Evolutionary conservation across 64 coral and sea anemone genomes (phyloP), one percentile per base, ranked within the genome.

Genomic region (Montipora cactus): DNA sequence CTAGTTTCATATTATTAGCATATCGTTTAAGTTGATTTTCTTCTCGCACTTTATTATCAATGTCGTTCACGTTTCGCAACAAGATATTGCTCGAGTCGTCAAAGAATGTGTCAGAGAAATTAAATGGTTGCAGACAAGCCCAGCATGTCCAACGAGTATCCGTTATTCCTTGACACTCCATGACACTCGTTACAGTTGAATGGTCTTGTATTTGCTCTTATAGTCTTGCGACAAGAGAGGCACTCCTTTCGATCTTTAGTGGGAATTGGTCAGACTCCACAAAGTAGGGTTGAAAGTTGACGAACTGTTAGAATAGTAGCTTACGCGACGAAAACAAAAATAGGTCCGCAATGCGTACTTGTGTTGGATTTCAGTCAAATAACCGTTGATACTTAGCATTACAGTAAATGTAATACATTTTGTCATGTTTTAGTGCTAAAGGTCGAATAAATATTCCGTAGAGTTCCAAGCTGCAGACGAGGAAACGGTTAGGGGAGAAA

Each of bases 221-320:
- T 69, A 20, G 67, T 21, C n/a, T 69, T 69, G 67, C 13, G 13
- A 20, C 67, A 69, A 69, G 67, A 15, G n/a, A 69, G 67, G 16
- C 67, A 69, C 14, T 18, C 67, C n/a, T 69, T 69, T 69, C n/a
- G 13, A 20, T 69, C 67, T 69, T 69, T 69, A 69, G 67, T 69
- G 13, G 67, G 67, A 69, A 69, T 9, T 15, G 67, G 67, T 69
- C 5, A 15, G 67, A 69, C n/a, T 69, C 5, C 11, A 15, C 5
- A 69, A 15, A 5, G 16, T 15, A 9, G 16, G 67, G 67, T 69
- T 69, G 13, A 69, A 14, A 69, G 14, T 69, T 18, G 67, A 69
- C 67, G 67, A 69, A 20, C 67, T 69, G 67, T 69, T 69, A 20
- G 67, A 69, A 20, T 69, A 69, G n/a, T 69, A 69, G n/a, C 67